Conservation (phyloP, 1,140 invertebrate genomes). For the Batillaria attramentaria region DNA sequence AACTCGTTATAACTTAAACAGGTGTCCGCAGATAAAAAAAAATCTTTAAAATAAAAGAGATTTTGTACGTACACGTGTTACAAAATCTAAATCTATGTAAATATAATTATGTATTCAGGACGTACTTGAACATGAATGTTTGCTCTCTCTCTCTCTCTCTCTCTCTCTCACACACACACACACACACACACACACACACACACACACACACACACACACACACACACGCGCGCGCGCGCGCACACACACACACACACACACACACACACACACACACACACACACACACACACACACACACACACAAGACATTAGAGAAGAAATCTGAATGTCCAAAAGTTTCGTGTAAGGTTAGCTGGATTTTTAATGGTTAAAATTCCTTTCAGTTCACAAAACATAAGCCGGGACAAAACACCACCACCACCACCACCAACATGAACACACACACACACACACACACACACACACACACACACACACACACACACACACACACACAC, state of each 20-base stretch:
- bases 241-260: constrained; percentile 20
- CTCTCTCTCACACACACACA: background rate
- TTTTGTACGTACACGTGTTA: background rate
- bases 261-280: constrained; percentile 21
- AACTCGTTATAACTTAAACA: background rate
- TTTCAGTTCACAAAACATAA: no score
- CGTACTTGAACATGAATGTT: background rate
- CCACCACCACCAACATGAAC: background rate
- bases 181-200: background rate
- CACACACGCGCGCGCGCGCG: constrained; percentile 9
- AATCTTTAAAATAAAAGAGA: background rate
- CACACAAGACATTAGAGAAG: background rate
- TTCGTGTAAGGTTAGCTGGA: no score
- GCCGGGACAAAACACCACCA: background rate
- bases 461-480: background rate
- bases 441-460: constrained; percentile 3
- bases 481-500: constrained; percentile 8
- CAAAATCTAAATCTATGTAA: background rate
- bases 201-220: constrained; percentile 17
- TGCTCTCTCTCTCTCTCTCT: background rate
- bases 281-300: background rate
- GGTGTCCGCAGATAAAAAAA: background rate
- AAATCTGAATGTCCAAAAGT: background rate
- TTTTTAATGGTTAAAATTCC: no score
- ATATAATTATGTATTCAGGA: background rate